Conservation (phyloP, 2,797 vertebrate species). For the Anas bernieri region DNA sequence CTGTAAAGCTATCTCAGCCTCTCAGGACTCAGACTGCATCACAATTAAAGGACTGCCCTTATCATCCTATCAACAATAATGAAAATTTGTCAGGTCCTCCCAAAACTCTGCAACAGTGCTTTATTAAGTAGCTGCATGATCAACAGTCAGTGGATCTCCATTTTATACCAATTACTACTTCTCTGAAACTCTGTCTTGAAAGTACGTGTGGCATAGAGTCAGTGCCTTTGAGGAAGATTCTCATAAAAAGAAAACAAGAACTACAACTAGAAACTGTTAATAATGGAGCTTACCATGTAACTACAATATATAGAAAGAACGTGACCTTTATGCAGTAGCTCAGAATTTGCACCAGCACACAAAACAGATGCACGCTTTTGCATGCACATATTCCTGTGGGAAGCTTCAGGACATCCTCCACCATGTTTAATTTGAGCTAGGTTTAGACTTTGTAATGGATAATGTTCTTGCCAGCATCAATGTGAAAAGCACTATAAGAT, state of each 20-base stretch:
- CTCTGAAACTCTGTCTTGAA: not conserved
- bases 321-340: not conserved
- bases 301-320: not conserved
- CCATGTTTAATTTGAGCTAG: not conserved
- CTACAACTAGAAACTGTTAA: not conserved
- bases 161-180: not conserved
- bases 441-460: not conserved
- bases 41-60: not conserved
- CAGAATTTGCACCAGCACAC: not conserved
- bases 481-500: not conserved
- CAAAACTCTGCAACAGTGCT: not conserved
- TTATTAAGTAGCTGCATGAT: not conserved
- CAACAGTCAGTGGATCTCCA: not conserved
- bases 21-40: not conserved
- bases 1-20: not conserved
- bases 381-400: not conserved
- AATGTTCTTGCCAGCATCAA: not conserved
- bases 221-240: not conserved
- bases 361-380: too few relatives aligned
- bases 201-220: not conserved
- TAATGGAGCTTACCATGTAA: not conserved
- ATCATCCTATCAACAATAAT: not conserved
- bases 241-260: not conserved
- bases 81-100: accelerated
- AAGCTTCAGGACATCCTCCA: not conserved